These are phyloP conservation scores for Drosophila nigritarsus DNA, from an alignment of 2,888 invertebrate species.

Conservation along the genomic window DNA sequence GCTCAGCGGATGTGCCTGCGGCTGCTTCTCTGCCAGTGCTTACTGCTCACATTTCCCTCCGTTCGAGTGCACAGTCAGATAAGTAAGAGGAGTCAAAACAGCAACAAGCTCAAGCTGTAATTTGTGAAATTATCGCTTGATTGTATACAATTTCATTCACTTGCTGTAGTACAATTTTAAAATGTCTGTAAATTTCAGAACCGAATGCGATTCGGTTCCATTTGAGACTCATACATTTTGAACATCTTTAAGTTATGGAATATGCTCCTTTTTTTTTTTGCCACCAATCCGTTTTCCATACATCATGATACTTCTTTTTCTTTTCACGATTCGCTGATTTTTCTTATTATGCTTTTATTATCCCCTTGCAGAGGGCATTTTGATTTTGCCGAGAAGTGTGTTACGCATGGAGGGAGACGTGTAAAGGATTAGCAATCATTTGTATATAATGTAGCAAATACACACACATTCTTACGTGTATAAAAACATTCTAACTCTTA, in stretches of 20 bases:
- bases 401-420: background rate
- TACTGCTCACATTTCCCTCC: slow-evolving; percentile 7
- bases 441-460: background rate
- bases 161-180: slow-evolving; percentile 11
- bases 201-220: background rate
- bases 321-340: background rate
- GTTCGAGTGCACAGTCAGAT: slow-evolving; percentile 21
- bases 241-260: background rate
- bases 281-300: background rate
- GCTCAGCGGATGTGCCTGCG: slow-evolving; percentile 15
- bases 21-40: slow-evolving; percentile 1
- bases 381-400: background rate
- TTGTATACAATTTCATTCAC: slow-evolving; percentile 36
- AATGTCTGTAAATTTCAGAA: background rate
- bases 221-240: background rate
- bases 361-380: background rate
- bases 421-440: background rate
- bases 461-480: background rate
- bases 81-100: slow-evolving; percentile 22
- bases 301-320: background rate
- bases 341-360: background rate
- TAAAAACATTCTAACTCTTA: background rate
- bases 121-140: slow-evolving; percentile 52
- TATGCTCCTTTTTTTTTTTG: background rate
- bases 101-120: slow-evolving; percentile 38